phyloP scores from a whole-genome alignment of 2,113 vertebrate genomes.

The Chloebia gouldiae region DNA sequence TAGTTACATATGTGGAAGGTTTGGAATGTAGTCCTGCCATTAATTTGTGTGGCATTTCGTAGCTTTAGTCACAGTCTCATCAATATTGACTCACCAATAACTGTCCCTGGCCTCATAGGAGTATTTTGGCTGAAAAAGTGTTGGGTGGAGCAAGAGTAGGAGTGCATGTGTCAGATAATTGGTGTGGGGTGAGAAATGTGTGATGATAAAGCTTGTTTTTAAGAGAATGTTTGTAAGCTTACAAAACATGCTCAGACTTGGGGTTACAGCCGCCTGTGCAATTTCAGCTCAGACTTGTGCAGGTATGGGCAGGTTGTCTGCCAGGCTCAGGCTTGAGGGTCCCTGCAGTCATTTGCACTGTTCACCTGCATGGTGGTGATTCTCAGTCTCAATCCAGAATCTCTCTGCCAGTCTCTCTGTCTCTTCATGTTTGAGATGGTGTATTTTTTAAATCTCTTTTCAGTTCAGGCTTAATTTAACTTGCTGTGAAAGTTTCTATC shows the following conservation, averaged over 20 bases:
- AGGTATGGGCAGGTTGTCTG: not conserved
- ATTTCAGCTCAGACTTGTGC: not conserved
- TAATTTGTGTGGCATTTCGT: not conserved
- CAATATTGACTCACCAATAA: not conserved
- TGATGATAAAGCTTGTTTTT: not conserved
- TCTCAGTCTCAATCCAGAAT: not conserved
- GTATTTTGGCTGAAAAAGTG: not conserved
- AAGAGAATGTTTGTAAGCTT: not conserved
- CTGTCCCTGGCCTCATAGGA: not conserved
- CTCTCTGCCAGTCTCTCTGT: not conserved
- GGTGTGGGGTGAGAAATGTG: not conserved
- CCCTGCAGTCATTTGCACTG: not conserved
- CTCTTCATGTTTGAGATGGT: not conserved
- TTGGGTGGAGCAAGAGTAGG: not conserved
- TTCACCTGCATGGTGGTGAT: not conserved
- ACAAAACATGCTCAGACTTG: not conserved
- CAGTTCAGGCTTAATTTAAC: not conserved
- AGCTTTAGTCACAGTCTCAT: not conserved
- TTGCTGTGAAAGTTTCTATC: not conserved
- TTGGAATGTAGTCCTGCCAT: not conserved
- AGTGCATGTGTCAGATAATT: not conserved
- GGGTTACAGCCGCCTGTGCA: not conserved
- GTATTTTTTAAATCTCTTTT: not conserved
- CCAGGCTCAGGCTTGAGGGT: not conserved
- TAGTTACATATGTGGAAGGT: not conserved